Percentiles rank a stretch among this genome's conserved stretches.
Conservation (phyloP, 2,888 invertebrate genomes). For the Drosophila rellima region DNA sequence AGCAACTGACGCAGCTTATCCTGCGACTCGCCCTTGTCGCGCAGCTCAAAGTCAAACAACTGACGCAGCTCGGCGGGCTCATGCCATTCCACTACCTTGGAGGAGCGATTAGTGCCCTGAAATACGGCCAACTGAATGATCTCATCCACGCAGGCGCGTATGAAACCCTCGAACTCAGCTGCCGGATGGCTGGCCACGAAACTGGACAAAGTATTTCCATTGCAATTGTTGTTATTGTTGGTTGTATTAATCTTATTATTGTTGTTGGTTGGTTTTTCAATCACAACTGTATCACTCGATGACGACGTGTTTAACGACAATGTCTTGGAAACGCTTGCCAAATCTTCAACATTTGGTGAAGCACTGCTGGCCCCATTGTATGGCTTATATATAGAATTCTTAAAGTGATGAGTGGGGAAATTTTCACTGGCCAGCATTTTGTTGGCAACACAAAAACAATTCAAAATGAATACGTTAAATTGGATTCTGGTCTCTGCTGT, state of each 20-base stretch:
- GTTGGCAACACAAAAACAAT: slow-evolving; percentile 37
- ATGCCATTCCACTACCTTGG: slow-evolving; percentile 93
- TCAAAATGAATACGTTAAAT: slow-evolving; percentile 8
- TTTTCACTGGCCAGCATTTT: slow-evolving; percentile 84
- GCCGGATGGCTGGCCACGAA: slow-evolving; percentile 88
- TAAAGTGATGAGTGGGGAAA: slow-evolving; percentile 74
- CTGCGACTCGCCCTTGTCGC: slow-evolving; percentile 88
- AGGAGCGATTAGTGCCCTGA: slow-evolving; percentile 89
- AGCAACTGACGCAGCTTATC: slow-evolving; percentile 89
- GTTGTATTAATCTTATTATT: slow-evolving; percentile 24
- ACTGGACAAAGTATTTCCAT: slow-evolving; percentile 42
- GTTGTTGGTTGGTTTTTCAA: slow-evolving; percentile 38
- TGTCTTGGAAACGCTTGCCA: slow-evolving; percentile 62
- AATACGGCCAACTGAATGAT: slow-evolving; percentile 92
- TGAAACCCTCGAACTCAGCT: slow-evolving; percentile 89
- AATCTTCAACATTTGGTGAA: slow-evolving; percentile 58
- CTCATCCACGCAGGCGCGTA: slow-evolving; percentile 90
- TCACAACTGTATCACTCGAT: slow-evolving; percentile 56
- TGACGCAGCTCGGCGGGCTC: slow-evolving; percentile 90
- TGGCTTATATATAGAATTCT: slow-evolving; percentile 83
- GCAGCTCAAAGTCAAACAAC: slow-evolving; percentile 89
- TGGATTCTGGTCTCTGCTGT: background rate
- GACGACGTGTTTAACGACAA: slow-evolving; percentile 63
- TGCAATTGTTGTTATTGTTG: slow-evolving; percentile 19
- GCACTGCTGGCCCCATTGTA: slow-evolving; percentile 54